Evolutionary conservation across 1,140 invertebrate genomes (phyloP).

Genomic region (Ganaspis sp.): DNA sequence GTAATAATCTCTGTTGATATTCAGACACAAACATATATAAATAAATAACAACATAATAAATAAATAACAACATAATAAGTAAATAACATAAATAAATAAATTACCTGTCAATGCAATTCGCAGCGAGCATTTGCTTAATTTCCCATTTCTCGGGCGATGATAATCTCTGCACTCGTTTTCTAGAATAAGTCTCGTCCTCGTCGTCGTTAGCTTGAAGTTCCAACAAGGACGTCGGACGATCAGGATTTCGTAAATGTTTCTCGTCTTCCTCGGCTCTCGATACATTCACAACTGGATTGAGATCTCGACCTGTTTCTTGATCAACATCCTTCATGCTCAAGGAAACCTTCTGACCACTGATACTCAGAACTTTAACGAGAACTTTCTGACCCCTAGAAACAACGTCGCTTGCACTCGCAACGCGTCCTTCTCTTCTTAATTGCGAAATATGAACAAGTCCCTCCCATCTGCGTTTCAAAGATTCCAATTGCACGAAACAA

Average conservation of each 20-base stretch:
- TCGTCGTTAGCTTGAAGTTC: conserved; percentile 83
- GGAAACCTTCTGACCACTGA: conserved; percentile 94
- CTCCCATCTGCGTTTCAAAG: conserved; percentile 91
- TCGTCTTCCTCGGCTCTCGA: conserved; percentile 79
- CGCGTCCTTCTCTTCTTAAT: conserved; percentile 92
- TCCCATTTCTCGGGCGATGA: conserved; percentile 97
- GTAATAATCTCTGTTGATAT: no score
- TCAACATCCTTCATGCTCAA: conserved; percentile 99
- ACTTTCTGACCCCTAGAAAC: conserved; percentile 94
- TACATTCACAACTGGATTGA: conserved; percentile 85
- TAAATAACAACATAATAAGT: no score
- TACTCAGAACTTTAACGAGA: conserved; percentile 90
- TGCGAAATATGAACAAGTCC: conserved; percentile 99
- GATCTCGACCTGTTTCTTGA: conserved; percentile 94
- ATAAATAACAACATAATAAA: no score
- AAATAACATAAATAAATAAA: no score
- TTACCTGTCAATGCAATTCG: conserved; percentile 78
- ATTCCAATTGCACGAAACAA: conserved; percentile 97
- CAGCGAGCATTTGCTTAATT: conserved; percentile 83
- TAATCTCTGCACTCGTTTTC: conserved; percentile 91
- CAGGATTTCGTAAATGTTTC: conserved; percentile 88
- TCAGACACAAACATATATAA: no score
- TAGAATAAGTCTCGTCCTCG: conserved; percentile 85
- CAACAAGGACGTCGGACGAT: conserved; percentile 86
- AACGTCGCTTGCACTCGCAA: conserved; percentile 96